These are phyloP conservation scores for Polia nebulosa DNA, from an alignment of 2,888 invertebrate species.

Conservation along the genomic window DNA sequence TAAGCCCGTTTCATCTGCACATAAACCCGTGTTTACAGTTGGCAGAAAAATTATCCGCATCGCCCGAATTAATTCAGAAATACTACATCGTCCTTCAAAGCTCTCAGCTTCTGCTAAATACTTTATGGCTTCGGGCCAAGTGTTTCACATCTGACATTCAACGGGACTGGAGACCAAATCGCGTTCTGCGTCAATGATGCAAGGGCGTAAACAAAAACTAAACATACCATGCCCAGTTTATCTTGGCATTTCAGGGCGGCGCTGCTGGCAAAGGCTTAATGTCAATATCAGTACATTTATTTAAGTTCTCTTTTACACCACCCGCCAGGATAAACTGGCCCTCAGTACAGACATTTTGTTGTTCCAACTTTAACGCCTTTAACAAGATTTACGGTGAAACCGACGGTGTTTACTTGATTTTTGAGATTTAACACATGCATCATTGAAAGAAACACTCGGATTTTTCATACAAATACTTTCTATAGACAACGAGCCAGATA, in stretches of 20 bases:
- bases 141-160: slow-evolving; percentile 60
- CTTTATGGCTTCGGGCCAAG: slow-evolving; percentile 60
- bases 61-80: slow-evolving; percentile 50
- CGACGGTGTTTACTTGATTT: slow-evolving; percentile 31
- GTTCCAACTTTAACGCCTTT: slow-evolving; percentile 13
- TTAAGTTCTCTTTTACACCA: slow-evolving; percentile 17
- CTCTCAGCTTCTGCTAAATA: slow-evolving; percentile 49
- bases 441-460: slow-evolving; percentile 32
- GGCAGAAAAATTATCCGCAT: slow-evolving; percentile 44
- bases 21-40: slow-evolving; percentile 44
- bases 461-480: slow-evolving; percentile 61
- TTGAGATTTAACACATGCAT: slow-evolving; percentile 37
- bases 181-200: slow-evolving; percentile 54
- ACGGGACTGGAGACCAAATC: slow-evolving; percentile 32
- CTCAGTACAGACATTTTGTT: slow-evolving; percentile 36
- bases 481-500: slow-evolving; percentile 31
- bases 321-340: slow-evolving; percentile 12
- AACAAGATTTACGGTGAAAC: slow-evolving; percentile 45
- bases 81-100: slow-evolving; percentile 60
- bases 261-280: slow-evolving; percentile 22
- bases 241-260: slow-evolving; percentile 24
- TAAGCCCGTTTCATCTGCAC: slow-evolving; percentile 12
- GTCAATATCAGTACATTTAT: slow-evolving; percentile 23
- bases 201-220: slow-evolving; percentile 55
- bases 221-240: slow-evolving; percentile 31